Evolutionary conservation across 2,113 vertebrate species (phyloP), one percentile per base, ranked within the genome.

Genomic region (Alethe castanea): DNA sequence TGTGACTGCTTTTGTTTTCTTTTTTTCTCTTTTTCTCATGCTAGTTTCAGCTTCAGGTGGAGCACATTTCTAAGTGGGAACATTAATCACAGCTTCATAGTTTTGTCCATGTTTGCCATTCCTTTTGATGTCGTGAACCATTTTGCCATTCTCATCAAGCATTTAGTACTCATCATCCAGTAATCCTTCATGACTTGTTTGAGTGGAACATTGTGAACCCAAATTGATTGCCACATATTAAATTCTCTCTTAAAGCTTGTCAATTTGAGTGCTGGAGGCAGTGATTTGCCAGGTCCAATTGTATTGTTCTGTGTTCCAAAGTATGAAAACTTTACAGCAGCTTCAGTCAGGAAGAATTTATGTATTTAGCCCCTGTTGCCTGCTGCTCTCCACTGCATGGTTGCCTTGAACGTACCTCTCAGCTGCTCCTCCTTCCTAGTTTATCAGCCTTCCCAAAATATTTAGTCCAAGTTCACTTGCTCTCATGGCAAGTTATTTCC

Each of bases 241-340:
- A 95, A 90, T 78, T 88, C 60, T 92, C 56, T 93, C 35, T 83
- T 86, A 69, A 92, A 95, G 93, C 26, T 2, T 78, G 88, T 88
- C 24, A 71, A 52, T 94, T 73, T 78, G 78, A 84, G 17, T 70
- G 71, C 79, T 89, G 81, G 57, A 93, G 59, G 24, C 81, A 94
- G 57, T 74, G 64, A 88, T 61, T 88, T 77, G 29, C 53, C 65
- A 95, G 95, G 60, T 73, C n/a, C 19, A 25, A n/a, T 86, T 97
- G 54, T 77, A 62, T 84, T 97, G 82, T 93, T 86, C 57, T 81
- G 87, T 97, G 97, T 98, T 98, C 97, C 98, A 98, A 98, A 98
- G 97, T 98, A 97, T 98, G 97, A 98, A 98, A 97, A 94, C 95
- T 97, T 91, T 45, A 72, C 56, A 87, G 52, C 90, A 82, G 65